A percentile compares a stretch with the other conserved stretches of the same genome.
Conservation (phyloP, 2,113 vertebrate genomes). For the Casuarius casuarius region DNA sequence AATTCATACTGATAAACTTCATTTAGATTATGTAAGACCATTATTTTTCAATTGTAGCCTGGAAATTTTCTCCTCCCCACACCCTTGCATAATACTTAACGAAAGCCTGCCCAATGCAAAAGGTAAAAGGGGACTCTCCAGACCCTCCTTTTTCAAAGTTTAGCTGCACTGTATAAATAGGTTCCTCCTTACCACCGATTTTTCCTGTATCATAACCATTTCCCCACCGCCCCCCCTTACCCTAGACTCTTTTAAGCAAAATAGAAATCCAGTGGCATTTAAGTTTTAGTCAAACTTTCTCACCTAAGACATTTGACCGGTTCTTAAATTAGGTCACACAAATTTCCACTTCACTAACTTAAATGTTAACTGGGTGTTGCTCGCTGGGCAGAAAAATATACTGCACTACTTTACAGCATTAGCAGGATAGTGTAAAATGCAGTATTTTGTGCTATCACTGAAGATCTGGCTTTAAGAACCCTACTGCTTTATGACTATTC, state of each 20-base stretch:
- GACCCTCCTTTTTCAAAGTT: neutral
- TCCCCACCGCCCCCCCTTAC: neutral
- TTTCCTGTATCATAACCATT: neutral
- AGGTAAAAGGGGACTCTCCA: neutral
- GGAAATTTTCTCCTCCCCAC: neutral
- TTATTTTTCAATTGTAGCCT: neutral
- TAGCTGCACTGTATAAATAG: neutral
- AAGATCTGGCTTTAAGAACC: conserved; percentile 1
- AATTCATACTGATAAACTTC: neutral
- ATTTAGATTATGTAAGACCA: neutral
- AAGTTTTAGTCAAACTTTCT: conserved; percentile 28
- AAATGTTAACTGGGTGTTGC: conserved; percentile 52
- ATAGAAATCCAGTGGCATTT: conserved; percentile 18
- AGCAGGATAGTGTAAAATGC: neutral
- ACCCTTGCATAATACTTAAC: neutral
- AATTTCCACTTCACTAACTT: conserved; percentile 53
- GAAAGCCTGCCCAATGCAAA: neutral
- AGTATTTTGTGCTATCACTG: conserved; percentile 8
- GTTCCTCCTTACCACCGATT: neutral
- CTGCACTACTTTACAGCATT: neutral
- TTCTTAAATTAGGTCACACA: conserved; percentile 52
- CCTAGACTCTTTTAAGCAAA: neutral
- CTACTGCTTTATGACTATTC: conserved; percentile 21
- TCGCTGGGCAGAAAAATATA: conserved; percentile 37
- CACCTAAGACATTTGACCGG: conserved; percentile 40